A percentile compares a stretch with the other conserved stretches of the same genome.
These are phyloP conservation scores for Leptodirus hochenwartii DNA, from an alignment of 2,888 invertebrate species.

Conservation along the genomic window DNA sequence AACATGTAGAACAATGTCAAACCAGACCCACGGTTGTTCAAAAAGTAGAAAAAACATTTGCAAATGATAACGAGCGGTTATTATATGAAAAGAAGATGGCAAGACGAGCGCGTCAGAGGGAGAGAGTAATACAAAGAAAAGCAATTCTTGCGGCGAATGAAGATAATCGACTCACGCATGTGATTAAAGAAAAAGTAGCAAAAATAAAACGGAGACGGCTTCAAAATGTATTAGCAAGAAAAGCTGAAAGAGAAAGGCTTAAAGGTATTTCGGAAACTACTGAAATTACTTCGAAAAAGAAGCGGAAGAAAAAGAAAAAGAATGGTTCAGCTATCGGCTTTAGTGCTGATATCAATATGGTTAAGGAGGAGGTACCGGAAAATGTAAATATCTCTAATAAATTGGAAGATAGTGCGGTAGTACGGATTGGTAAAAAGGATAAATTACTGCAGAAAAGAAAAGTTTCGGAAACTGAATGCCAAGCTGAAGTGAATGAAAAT, in stretches of 20 bases:
- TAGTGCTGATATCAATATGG: too few species aligned
- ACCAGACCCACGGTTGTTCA: too few species aligned
- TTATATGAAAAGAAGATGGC: slow-evolving; percentile 16
- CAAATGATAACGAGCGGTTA: too few species aligned
- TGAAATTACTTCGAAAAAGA: slow-evolving; percentile 14
- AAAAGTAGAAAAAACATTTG: too few species aligned
- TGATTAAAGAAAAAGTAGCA: slow-evolving; percentile 13
- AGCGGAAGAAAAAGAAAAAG: slow-evolving; percentile 13
- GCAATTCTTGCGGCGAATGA: slow-evolving; percentile 13
- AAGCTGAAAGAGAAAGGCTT: slow-evolving; percentile 20
- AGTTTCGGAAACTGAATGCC: too few species aligned
- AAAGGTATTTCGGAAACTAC: slow-evolving; percentile 7
- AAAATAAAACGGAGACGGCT: slow-evolving; percentile 10
- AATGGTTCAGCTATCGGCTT: too few species aligned
- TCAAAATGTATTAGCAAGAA: slow-evolving; percentile 11
- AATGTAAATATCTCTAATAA: too few species aligned
- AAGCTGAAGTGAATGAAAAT: too few species aligned
- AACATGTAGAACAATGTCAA: slow-evolving; percentile 3
- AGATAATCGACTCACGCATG: slow-evolving; percentile 16
- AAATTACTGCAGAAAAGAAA: too few species aligned
- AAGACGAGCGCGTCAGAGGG: slow-evolving; percentile 1
- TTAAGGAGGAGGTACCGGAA: too few species aligned
- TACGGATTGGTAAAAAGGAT: too few species aligned
- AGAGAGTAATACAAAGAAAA: slow-evolving; percentile 10
- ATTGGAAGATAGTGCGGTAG: too few species aligned